Base-by-base conservation (phyloP, 2,888 invertebrate species). In the Teleogryllus oceanicus region DNA sequence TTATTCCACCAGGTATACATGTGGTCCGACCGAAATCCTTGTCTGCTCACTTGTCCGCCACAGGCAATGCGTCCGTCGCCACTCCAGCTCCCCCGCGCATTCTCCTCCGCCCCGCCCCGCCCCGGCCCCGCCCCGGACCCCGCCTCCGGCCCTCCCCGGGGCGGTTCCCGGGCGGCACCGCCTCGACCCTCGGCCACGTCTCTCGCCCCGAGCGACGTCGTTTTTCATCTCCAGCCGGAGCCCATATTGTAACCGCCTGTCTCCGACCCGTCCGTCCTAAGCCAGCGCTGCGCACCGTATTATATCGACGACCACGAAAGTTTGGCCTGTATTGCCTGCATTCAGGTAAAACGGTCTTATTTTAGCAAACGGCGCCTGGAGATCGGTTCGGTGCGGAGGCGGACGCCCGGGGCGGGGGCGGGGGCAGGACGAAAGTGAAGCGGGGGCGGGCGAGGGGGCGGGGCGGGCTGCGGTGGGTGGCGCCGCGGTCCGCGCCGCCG, bases 241-340 rank as follows among this genome's bases (percentile, higher is more conserved):
- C 62, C 62, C 13, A n/a, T n/a, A 62, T 62, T 62, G 62, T n/a
- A 18, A 62, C 62, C n/a, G 62, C n/a, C 62, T n/a, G 62, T n/a
- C n/a, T n/a, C n/a, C 62, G 62, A 62, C 4, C 62, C 13, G 62
- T 18, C 62, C 62, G 13, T n/a, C n/a, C n/a, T n/a, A 62, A 62
- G 37, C 37, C 37, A 37, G 37, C 37, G 37, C 37, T 37, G 37
- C 37, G 5, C 37, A 62, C n/a, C 16, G n/a, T n/a, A 62, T 62
- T 62, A 13, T 62, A 62, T 62, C 62, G 62, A 62, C 62, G 62
- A n/a, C 62, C 62, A 12, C 16, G 62, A 62, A 62, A 62, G 62
- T 62, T 62, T 62, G 62, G 13, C n/a, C 62, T 62, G 62, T 62
- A 62, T 62, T n/a, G 62, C 62, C 62, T n/a, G 62, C 62, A 62